Evolutionary conservation across 2,113 vertebrate genomes (phyloP).

Genomic region (Natator depressus): DNA sequence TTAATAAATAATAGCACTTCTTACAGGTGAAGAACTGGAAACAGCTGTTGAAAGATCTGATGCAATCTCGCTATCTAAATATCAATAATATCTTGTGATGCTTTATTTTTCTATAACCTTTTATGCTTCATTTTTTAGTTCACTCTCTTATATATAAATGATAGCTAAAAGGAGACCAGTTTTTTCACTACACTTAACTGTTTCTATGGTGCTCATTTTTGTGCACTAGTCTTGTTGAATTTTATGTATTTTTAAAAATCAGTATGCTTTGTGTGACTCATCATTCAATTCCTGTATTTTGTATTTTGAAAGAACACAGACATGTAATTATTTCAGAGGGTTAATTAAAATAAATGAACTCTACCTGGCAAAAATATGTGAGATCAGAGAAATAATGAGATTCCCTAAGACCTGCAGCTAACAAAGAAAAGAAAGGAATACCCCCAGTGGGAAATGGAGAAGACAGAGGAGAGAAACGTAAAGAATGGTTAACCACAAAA

Average conservation of each 20-base stretch:
- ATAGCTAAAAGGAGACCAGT: not conserved
- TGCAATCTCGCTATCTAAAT: not conserved
- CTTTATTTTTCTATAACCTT: not conserved
- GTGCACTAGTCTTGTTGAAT: not conserved
- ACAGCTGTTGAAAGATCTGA: not conserved
- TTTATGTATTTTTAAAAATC: not conserved
- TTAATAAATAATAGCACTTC: not conserved
- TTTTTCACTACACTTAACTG: not conserved
- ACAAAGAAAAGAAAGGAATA: not conserved
- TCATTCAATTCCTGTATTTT: not conserved
- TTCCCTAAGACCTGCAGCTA: not conserved
- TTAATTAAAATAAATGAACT: not conserved
- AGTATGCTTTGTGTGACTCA: not conserved
- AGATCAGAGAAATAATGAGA: not conserved
- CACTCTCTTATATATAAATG: not conserved
- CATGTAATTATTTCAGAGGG: not conserved
- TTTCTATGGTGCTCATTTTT: not conserved
- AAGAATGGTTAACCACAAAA: not conserved
- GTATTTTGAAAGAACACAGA: not conserved
- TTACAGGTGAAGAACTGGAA: not conserved
- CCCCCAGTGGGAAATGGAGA: not conserved
- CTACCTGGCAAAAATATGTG: accelerated
- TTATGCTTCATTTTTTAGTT: not conserved
- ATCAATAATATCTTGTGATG: not conserved
- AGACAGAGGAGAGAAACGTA: accelerated